Percentiles rank a stretch among this genome's conserved stretches.
These are phyloP conservation scores for Ditula angustiorana DNA, from an alignment of 2,888 invertebrate species.

Conservation along the genomic window DNA sequence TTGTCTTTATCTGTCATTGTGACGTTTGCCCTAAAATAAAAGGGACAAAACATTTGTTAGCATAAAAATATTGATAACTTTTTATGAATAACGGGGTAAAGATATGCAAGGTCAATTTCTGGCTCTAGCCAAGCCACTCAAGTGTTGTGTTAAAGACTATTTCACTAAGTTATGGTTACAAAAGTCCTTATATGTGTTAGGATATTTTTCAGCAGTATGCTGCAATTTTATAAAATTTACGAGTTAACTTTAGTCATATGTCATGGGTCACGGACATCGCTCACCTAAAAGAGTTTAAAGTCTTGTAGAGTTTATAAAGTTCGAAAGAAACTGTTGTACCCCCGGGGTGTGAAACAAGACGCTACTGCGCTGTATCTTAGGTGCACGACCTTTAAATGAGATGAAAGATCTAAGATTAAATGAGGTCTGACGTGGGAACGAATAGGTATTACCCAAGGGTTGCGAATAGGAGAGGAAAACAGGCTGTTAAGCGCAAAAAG, in stretches of 20 bases:
- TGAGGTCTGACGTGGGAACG: slow-evolving; percentile 14
- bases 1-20: no score
- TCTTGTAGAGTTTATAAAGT: slow-evolving; percentile 1
- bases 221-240: slow-evolving; percentile 8
- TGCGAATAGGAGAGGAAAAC: background rate
- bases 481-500: background rate
- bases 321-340: background rate
- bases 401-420: slow-evolving; percentile 13
- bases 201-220: background rate
- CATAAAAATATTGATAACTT: no score
- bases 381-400: slow-evolving; percentile 19
- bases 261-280: background rate
- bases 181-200: background rate
- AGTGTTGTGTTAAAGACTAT: no score
- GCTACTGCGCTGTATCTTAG: slow-evolving; percentile 7
- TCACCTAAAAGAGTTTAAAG: slow-evolving; percentile 7
- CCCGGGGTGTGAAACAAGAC: background rate
- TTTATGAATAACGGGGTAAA: no score
- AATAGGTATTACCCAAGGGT: slow-evolving; percentile 12
- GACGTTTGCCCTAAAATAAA: no score
- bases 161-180: no score
- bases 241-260: background rate
- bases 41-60: no score
- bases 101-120: no score
- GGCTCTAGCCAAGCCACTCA: no score